Conservation (phyloP, 2,888 invertebrate genomes). For the Luperina testacea region DNA sequence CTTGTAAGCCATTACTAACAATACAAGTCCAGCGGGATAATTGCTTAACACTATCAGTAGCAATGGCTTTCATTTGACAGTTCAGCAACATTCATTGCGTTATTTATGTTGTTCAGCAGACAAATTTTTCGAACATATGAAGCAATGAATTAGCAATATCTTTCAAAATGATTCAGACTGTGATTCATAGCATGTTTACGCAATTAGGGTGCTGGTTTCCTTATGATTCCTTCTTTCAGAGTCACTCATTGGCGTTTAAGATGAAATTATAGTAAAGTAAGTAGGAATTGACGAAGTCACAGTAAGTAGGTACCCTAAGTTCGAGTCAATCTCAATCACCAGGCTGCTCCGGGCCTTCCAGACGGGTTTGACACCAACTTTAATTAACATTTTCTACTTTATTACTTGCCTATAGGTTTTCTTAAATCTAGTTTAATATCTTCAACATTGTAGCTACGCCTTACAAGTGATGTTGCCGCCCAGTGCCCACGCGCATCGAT, state of each 20-base stretch:
- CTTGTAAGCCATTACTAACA: too few relatives aligned
- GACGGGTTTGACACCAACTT: neutral
- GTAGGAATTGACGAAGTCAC: neutral
- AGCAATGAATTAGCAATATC: too few relatives aligned
- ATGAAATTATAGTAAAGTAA: neutral
- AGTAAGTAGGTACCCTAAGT: neutral
- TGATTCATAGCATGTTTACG: too few relatives aligned
- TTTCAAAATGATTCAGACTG: too few relatives aligned
- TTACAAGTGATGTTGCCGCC: slow-evolving; percentile 54
- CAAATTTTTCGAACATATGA: too few relatives aligned
- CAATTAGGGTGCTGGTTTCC: too few relatives aligned
- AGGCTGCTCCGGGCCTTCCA: neutral
- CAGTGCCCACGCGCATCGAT: slow-evolving; percentile 81
- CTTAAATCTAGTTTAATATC: neutral
- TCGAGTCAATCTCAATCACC: neutral
- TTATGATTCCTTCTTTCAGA: neutral
- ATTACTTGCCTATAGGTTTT: neutral
- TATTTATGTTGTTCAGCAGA: too few relatives aligned
- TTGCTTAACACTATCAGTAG: too few relatives aligned
- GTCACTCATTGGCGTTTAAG: neutral
- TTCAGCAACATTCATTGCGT: too few relatives aligned
- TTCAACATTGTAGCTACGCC: slow-evolving; percentile 38
- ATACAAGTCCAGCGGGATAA: too few relatives aligned
- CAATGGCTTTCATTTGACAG: too few relatives aligned
- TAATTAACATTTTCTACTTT: neutral